Evolutionary conservation across 2,113 vertebrate genomes (phyloP), one percentile per base, ranked within the genome.

Genomic region (Takifugu bimaculatus): DNA sequence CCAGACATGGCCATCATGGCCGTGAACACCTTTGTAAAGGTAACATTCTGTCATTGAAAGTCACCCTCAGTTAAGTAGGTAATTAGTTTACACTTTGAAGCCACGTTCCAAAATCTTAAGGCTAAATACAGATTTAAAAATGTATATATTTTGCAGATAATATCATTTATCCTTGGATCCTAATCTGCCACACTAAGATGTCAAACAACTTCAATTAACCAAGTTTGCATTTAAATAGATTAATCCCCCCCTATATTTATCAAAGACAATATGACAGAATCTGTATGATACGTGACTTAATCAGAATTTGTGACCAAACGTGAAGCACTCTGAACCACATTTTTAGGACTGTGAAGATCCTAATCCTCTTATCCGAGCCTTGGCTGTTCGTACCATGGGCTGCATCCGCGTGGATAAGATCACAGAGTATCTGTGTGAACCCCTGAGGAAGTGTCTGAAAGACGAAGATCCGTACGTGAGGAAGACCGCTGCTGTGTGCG

Each of bases 1-100:
- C 97, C 97, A 0, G 97, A 99, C 88, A 99, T 99, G 97, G 97
- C 97, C 70, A 99, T 99, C 72, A 99, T 99, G 97, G 96, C 97
- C 0, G 97, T 99, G 58, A 99, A 99, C 91, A 99, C 96, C 50
- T 99, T 99, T 3, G 97, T 99, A 42, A 99, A 99, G 94, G 97
- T 98, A 77, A 65, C 42, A 2, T 43, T 68, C 15, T 54, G 6
- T 57, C 12, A 57, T 4, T 27, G 11, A 45, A 13, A 45, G 44
- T 13, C 13, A 45, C 2, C 4, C 3, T 45, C 42, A 12, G 12
- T 12, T 13, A 45, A 45, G 9, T 11, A 45, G 11, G 10, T 5
- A 45, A 45, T 13, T 45, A 15, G 4, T 45, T 45, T 45, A n/a
- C 35, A 39, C 4, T 39, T 10, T 39, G 35, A 39, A 1, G 11